phyloP scores from a whole-genome alignment of 2,888 invertebrate genomes.

The Acronicta alni region DNA sequence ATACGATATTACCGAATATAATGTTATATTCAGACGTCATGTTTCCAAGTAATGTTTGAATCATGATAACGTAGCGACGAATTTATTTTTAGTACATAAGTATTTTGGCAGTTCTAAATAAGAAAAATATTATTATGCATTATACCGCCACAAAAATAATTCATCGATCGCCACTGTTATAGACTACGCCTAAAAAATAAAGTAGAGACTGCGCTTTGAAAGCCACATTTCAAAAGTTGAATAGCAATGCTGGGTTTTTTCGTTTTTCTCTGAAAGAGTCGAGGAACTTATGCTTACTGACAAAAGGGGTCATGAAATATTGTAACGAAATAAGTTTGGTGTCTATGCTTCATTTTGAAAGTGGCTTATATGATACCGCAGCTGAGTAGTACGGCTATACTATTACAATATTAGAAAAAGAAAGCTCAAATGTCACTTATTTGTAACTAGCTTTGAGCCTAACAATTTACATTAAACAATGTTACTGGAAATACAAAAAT shows the following conservation, averaged over 20 bases:
- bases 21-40: constrained; percentile 43
- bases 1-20: constrained; percentile 57
- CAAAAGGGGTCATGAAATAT: constrained; percentile 23
- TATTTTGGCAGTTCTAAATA: constrained; percentile 61
- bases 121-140: constrained; percentile 66
- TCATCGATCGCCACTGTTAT: constrained; percentile 54
- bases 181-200: constrained; percentile 57
- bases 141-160: constrained; percentile 63
- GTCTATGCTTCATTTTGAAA: constrained; percentile 6
- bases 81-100: constrained; percentile 49
- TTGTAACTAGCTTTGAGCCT: constrained; percentile 29
- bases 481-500: constrained; percentile 49
- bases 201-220: constrained; percentile 47
- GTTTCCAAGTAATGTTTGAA: constrained; percentile 56
- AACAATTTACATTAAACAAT: constrained; percentile 36
- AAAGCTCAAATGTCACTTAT: constrained; percentile 10
- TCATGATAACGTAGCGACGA: constrained; percentile 55
- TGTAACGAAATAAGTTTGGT: constrained; percentile 1
- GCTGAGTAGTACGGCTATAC: not conserved
- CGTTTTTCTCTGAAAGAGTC: constrained; percentile 21
- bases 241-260: constrained; percentile 33
- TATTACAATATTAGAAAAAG: constrained; percentile 2
- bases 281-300: constrained; percentile 18
- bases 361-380: not conserved
- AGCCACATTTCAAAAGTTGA: constrained; percentile 40